A percentile compares a stretch with the other conserved stretches of the same genome.
Evolutionary conservation across 2,797 vertebrate genomes (phyloP).

Genomic region (Bryconaethiops microstoma): DNA sequence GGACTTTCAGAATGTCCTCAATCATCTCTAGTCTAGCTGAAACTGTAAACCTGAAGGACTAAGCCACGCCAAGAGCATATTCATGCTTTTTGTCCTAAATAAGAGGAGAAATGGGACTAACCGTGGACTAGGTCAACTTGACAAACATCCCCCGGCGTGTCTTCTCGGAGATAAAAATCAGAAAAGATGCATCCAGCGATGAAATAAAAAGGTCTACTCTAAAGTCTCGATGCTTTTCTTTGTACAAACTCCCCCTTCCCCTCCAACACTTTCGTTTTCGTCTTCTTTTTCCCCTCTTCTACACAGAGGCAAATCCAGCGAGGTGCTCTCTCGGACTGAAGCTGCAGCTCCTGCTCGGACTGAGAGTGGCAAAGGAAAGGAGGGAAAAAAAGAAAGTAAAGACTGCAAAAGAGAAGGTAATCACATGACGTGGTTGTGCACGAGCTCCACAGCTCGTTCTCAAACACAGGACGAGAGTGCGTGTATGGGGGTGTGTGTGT

Average conservation of each 20-base stretch:
- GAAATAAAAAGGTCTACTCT: neutral
- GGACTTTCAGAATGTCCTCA: conserved; percentile 59
- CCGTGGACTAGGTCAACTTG: conserved; percentile 20
- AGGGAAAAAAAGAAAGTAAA: conserved; percentile 26
- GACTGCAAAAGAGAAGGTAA: neutral
- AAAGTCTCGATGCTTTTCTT: neutral
- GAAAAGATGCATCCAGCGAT: neutral
- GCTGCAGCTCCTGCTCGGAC: neutral
- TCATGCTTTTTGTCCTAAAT: neutral
- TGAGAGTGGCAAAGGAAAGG: conserved; percentile 51
- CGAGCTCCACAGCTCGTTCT: neutral
- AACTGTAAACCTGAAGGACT: too few relatives aligned
- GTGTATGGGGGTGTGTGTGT: too few relatives aligned
- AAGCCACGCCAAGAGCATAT: too few relatives aligned
- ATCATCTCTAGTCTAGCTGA: conserved; percentile 46
- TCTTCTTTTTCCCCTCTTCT: neutral
- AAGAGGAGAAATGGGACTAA: conserved; percentile 21
- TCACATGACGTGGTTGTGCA: conserved; percentile 41
- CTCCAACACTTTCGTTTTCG: neutral
- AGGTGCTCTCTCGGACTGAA: too few relatives aligned
- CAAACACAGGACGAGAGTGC: too few relatives aligned
- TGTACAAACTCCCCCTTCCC: conserved; percentile 1
- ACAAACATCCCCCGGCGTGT: conserved; percentile 41
- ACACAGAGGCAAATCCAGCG: too few relatives aligned
- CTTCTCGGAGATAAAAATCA: neutral